Base-by-base conservation (phyloP, 2,113 vertebrate genomes). In the Chaenocephalus aceratus region DNA sequence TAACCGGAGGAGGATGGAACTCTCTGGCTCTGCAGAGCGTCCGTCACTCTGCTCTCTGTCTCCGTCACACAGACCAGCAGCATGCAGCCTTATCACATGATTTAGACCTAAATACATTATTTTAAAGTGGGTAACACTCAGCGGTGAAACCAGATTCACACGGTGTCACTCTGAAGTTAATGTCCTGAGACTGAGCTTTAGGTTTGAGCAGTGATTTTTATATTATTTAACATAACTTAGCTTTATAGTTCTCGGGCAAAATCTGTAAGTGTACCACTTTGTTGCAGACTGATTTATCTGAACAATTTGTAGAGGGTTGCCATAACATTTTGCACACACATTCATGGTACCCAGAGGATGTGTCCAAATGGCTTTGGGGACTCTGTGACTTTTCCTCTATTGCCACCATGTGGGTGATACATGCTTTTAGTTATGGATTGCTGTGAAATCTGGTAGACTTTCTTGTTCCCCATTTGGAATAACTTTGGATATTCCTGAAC, bases 1-100 rank as follows among this genome's bases (percentile, higher is more conserved):
- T 93, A 93, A 89, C 85, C 77, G 59, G 75, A 91, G 88, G 87
- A 92, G 92, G 92, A 94, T 88, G 90, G 91, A 91, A 86, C 86
- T 84, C 78, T 89, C 73, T 85, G 90, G 86, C 83, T 92, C 93
- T 94, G 93, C 90, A 76, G 84, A 91, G 88, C 83, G 90, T 94
- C 92, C 90, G 88, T 91, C 88, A 90, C 85, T 87, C 89, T 80
- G 79, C 85, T 88, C 87, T 89, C 75, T 79, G 84, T 89, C 85
- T 89, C 84, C 85, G 82, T 92, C 92, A 84, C 88, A 84, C 83
- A 66, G 72, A 85, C 53, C 65, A 73, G 61, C 71, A 56, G 83
- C 74, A 15, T 12, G 66, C 80, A 26, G 54, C 65, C 84, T 90
- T 92, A 90, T 92, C 90, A 36, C 74, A 62, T 30, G 74, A 84